Evolutionary conservation across 2,797 vertebrate species (phyloP), one percentile per base, ranked within the genome.

Genomic region (Microctenopoma steveboyesi): DNA sequence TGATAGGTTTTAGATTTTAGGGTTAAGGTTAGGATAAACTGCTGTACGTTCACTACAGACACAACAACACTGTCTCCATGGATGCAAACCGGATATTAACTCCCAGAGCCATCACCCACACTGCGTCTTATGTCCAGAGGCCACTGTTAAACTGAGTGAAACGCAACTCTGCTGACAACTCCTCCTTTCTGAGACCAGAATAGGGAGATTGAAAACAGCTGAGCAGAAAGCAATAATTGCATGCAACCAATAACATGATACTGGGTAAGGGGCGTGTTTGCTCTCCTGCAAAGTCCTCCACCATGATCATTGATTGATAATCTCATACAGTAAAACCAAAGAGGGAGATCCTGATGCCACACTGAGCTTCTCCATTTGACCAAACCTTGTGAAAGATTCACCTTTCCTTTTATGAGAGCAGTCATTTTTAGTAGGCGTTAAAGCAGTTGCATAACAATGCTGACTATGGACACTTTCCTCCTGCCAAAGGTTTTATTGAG

Each of bases 181-280:
- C 52, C 84, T 94, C 92, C 95, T 93, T 92, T 88, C 83, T 92
- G 91, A 86, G 92, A 93, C 93, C 94, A 92, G 91, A 78, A 88
- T 75, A 86, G 86, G 80, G 74, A 85, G 66, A 72, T 70, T 27
- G 70, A 62, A 81, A 55, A 16, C 61, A 58, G 40, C 58, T 66
- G 48, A 22, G 55, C 55, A 7, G 33, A 35, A 33, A 22, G 43
- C 72, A 14, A 25, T 39, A 50, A 39, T 52, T 54, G 28, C 40
- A 56, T 58, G 37, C 35, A 35, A 58, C 39, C 9, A 39, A 59
- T 8, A 59, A 65, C 53, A 28, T 2, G 13, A 25, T 5, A 43
- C 3, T 25, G 6, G 35, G 43, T 39, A 39, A 49, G 16, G 18
- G 43, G 12, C 12, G 42, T 71, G 16, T 46, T 3, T 50, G 50